Conservation (phyloP, 2,113 vertebrate genomes). For the Solea solea region DNA sequence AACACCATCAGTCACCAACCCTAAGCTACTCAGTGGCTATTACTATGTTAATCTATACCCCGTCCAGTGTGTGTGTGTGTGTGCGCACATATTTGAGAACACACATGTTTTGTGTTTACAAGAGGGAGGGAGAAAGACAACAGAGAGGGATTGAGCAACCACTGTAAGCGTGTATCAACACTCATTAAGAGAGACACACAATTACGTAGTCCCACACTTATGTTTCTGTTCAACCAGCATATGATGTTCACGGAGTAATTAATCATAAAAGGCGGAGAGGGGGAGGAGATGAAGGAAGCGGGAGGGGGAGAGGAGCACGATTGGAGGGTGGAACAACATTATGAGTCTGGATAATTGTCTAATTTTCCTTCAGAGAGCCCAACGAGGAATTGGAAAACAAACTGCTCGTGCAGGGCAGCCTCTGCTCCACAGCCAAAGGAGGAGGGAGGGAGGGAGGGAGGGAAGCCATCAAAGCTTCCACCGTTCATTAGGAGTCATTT, state of each 20-base stretch:
- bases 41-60: conserved; percentile 77
- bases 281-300: conserved; percentile 58
- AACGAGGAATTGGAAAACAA: conserved; percentile 74
- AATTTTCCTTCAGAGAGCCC: conserved; percentile 78
- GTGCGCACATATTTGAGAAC: conserved; percentile 7
- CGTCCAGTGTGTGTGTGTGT: conserved; percentile 10
- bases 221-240: conserved; percentile 79
- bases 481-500: not conserved
- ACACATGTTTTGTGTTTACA: conserved; percentile 34
- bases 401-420: conserved; percentile 39
- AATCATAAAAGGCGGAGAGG: conserved; percentile 79
- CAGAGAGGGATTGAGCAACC: conserved; percentile 51
- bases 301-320: conserved; percentile 9
- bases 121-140: conserved; percentile 47
- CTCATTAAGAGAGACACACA: conserved; percentile 80
- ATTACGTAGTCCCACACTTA: conserved; percentile 71
- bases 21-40: conserved; percentile 77
- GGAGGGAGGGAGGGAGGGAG: conserved; percentile 3
- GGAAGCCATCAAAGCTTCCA: conserved; percentile 22
- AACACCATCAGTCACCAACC: conserved; percentile 76
- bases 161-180: conserved; percentile 67
- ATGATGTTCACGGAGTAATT: conserved; percentile 82
- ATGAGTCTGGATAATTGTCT: conserved; percentile 80
- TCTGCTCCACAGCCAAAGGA: conserved; percentile 27
- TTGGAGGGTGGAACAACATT: conserved; percentile 71